Evolutionary conservation across 1,140 invertebrate genomes (phyloP), one percentile per base, ranked within the genome.

Genomic region (Bombus sylvicola): DNA sequence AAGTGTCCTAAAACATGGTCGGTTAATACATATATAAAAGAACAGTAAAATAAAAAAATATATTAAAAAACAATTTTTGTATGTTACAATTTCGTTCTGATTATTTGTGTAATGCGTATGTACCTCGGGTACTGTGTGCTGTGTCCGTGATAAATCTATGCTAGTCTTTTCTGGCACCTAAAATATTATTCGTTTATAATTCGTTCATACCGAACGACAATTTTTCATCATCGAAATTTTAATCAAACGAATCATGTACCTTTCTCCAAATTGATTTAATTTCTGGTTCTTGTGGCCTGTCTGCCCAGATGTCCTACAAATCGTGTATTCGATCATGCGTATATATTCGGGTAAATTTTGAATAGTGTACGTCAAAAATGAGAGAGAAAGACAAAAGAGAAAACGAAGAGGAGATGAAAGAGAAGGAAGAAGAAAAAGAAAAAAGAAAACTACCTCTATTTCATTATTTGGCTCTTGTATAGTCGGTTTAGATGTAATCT

Each of bases 271-370:
- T 80, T 4, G 53, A 59, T 64, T 85, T 80, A 43, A 84, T 72
- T 41, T 84, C 76, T 12, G 76, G 76, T 37, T 80, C 83, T 62
- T 62, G 47, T 5, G 83, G 83, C 3, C 37, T 84, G 43, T 84
- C 83, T 34, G 83, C 76, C 83, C 83, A 84, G n/a, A 82, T 82
- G 5, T 82, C 81, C 81, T 82, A 82, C 3, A 82, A 81, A 72
- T 78, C n/a, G 59, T 64, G n/a, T 22, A 41, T 10, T 53, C 47
- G 18, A 53, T 53, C 47, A 53, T 53, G 47, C 12, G 28, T 57
- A 53, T 53, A 1, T 18, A 37, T 25, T 41, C 12, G 3, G 1
- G 1, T 39, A 31, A 25, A 41, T 81, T 72, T 25, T 18, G n/a
- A 34, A 66, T 9, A 22, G 6, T 9, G 5, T 62, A n/a, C 28